phyloP scores from a whole-genome alignment of 2,888 invertebrate genomes.

The Heliconius charithonia region DNA sequence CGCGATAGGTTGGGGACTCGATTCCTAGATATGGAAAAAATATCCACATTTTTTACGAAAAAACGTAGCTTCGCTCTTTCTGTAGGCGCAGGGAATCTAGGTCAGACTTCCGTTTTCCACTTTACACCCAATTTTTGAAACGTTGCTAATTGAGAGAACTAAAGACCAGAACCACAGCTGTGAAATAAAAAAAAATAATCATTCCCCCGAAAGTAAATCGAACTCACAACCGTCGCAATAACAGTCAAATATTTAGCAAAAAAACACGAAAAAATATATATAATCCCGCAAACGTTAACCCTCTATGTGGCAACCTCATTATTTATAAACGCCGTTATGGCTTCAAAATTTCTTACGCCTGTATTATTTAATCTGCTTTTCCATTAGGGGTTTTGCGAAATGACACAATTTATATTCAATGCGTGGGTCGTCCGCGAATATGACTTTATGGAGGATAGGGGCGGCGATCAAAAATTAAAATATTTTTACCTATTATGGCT shows the following conservation, averaged over 20 bases:
- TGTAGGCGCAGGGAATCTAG: too few relatives aligned
- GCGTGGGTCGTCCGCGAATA: constrained; percentile 65
- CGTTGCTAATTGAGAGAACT: too few relatives aligned
- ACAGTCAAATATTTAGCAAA: neutral
- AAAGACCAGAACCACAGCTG: too few relatives aligned
- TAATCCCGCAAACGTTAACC: constrained; percentile 34
- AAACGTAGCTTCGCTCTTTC: too few relatives aligned
- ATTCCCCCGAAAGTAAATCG: neutral
- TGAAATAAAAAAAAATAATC: neutral
- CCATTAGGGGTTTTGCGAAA: constrained; percentile 80
- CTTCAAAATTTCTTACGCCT: constrained; percentile 79
- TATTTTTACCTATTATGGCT: constrained; percentile 25
- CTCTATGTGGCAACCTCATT: constrained; percentile 73
- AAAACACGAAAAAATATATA: constrained; percentile 10
- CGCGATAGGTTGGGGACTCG: too few relatives aligned
- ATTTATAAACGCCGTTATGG: constrained; percentile 80
- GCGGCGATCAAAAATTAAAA: constrained; percentile 67
- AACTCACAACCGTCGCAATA: neutral
- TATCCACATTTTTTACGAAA: too few relatives aligned
- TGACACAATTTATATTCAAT: constrained; percentile 81
- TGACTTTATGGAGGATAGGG: constrained; percentile 76
- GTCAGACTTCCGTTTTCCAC: too few relatives aligned
- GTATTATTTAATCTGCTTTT: constrained; percentile 82
- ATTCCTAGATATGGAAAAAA: too few relatives aligned
- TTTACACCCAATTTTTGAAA: too few relatives aligned